Percentiles rank a stretch among this genome's conserved stretches.
These are phyloP conservation scores for Torymus auratus DNA, from an alignment of 2,888 invertebrate genomes.

Conservation along the genomic window DNA sequence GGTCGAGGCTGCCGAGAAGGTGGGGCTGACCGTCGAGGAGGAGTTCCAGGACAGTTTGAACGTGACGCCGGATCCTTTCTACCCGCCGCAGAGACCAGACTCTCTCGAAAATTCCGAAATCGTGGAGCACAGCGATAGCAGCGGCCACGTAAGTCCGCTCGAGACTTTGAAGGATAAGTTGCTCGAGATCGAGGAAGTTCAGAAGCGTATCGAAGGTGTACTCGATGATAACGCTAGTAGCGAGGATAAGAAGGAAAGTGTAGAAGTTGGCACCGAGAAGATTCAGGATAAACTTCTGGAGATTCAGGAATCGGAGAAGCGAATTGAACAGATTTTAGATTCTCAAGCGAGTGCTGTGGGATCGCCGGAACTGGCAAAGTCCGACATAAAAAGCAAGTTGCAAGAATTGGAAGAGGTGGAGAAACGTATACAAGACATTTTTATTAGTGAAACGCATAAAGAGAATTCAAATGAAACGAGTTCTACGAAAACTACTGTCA, in stretches of 20 bases:
- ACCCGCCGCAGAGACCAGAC: constrained; percentile 64
- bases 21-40: constrained; percentile 36
- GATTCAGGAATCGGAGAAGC: constrained; percentile 61
- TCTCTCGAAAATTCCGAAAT: constrained; percentile 63
- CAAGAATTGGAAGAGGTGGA: constrained; percentile 62
- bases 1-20: background rate
- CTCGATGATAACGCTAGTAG: constrained; percentile 47
- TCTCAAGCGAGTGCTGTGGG: constrained; percentile 3
- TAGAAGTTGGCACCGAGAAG: constrained; percentile 17
- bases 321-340: constrained; percentile 59
- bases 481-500: background rate
- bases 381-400: constrained; percentile 55
- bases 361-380: constrained; percentile 9
- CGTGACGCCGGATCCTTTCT: constrained; percentile 65
- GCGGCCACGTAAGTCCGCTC: constrained; percentile 28
- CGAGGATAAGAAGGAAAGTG: background rate
- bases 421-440: constrained; percentile 57
- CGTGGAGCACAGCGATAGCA: constrained; percentile 27
- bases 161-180: constrained; percentile 63
- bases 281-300: constrained; percentile 60
- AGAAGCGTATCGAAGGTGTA: constrained; percentile 63
- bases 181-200: constrained; percentile 64
- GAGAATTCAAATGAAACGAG: constrained; percentile 19
- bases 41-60: constrained; percentile 78
- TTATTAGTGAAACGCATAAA: constrained; percentile 48